These are phyloP conservation scores for Drosophila neotestacea DNA, from an alignment of 2,888 invertebrate species.

Conservation along the genomic window DNA sequence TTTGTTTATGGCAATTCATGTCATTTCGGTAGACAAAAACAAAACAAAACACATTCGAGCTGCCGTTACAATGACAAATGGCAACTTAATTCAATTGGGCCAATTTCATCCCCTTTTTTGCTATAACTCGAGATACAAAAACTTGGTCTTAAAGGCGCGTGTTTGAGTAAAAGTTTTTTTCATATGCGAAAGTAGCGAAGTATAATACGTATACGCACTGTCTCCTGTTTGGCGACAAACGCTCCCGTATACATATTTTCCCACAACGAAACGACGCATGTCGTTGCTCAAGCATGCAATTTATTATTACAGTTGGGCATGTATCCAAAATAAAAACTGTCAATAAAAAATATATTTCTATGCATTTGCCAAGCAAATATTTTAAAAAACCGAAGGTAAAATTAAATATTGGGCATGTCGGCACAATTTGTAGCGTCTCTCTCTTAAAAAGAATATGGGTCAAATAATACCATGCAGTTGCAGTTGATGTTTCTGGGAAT, in stretches of 20 bases:
- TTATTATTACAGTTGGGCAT: slow-evolving; percentile 53
- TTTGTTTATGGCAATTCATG: slow-evolving; percentile 63
- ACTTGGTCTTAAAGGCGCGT: slow-evolving; percentile 40
- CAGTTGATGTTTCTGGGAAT: slow-evolving; percentile 23
- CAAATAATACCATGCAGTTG: background rate
- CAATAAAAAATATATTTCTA: slow-evolving; percentile 33
- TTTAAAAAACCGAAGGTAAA: background rate
- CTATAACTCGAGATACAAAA: slow-evolving; percentile 8
- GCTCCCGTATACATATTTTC: background rate
- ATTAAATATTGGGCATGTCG: background rate
- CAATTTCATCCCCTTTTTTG: slow-evolving; percentile 32
- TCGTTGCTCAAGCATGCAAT: slow-evolving; percentile 56
- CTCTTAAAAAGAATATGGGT: slow-evolving; percentile 4
- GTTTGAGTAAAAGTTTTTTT: slow-evolving; percentile 33
- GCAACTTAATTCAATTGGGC: slow-evolving; percentile 68
- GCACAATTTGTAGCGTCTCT: background rate
- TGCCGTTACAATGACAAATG: slow-evolving; percentile 56
- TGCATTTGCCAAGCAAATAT: slow-evolving; percentile 3
- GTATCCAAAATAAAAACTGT: slow-evolving; percentile 45
- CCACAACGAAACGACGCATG: slow-evolving; percentile 33
- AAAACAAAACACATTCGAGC: slow-evolving; percentile 18
- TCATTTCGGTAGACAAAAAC: slow-evolving; percentile 24
- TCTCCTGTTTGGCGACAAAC: slow-evolving; percentile 28
- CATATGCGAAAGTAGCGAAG: slow-evolving; percentile 18
- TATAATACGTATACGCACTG: slow-evolving; percentile 47